Evolutionary conservation across 1,140 invertebrate genomes (phyloP), one percentile per base, ranked within the genome.

Genomic region (Neocloeon triangulifer): DNA sequence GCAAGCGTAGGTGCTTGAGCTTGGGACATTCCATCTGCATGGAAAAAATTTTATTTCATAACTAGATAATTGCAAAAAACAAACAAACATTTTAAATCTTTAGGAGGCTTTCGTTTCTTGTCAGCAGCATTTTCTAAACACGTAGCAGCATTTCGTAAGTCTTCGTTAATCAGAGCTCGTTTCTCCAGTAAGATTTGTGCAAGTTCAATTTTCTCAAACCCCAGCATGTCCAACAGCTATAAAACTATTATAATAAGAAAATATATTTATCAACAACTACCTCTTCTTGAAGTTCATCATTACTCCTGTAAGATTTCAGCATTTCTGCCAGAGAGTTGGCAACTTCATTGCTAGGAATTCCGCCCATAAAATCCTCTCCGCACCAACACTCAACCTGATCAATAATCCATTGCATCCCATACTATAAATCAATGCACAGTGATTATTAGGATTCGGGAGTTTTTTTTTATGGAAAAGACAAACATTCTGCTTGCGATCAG

Each of bases 181-280:
- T 88, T 64, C 43, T 71, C 59, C 6, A 94, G 56, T 30, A 92
- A 53, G 27, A 69, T 65, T 43, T 72, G 63, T 28, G 91, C 77
- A 22, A 92, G 61, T 43, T 85, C 78, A 50, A 94, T 77, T 41
- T 79, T 59, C 41, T 89, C 79, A 55, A 75, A 86, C 5, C 88
- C 82, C 33, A 80, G 58, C 13, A 91, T 51, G 41, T 92, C 85
- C 54, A 91, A 76, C 5, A 95, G 51, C 50, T 66, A 43, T 31
- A 49, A 20, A 37, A 22, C 19, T 25, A 36, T 34, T 20, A 33
- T 9, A 40, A 13, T 26, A 23, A 37, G 33, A 22, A 15, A 12
- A 26, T 15, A 34, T 27, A 17, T 1, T 4, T 19, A 21, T 31
- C 15, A 29, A 26, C 2, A 25, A 38, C 34, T 42, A 60, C 59